phyloP scores from a whole-genome alignment of 2,888 invertebrate species.

The Julus scandinavius region DNA sequence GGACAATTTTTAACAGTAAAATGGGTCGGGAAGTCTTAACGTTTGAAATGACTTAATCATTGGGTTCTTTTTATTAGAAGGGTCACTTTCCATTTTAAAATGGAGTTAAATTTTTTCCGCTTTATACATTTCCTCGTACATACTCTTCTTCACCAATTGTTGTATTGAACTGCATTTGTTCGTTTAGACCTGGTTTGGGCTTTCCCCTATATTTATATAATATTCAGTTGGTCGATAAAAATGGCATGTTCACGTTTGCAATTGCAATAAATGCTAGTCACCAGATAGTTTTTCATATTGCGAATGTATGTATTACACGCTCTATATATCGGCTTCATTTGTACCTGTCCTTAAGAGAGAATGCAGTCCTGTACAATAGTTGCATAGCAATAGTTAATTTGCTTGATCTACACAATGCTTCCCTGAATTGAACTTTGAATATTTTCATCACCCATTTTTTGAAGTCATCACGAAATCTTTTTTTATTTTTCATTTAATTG shows the following conservation, averaged over 20 bases:
- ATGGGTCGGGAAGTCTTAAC: neutral
- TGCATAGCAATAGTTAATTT: conserved; percentile 42
- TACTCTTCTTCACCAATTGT: conserved; percentile 4
- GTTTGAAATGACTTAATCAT: neutral
- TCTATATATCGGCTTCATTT: neutral
- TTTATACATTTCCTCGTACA: neutral
- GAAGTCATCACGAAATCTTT: conserved; percentile 31
- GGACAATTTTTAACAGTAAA: neutral
- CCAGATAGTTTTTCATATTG: conserved; percentile 36
- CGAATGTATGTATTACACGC: conserved; percentile 36
- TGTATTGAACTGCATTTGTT: conserved; percentile 44
- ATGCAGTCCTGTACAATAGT: conserved; percentile 41
- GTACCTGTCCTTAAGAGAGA: neutral
- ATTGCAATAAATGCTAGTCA: conserved; percentile 25
- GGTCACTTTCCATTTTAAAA: neutral
- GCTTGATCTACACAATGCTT: conserved; percentile 15
- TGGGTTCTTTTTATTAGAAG: conserved; percentile 4
- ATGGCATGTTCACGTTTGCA: conserved; percentile 45
- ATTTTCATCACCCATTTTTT: conserved; percentile 46
- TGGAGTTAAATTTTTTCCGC: neutral
- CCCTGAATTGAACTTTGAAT: conserved; percentile 43
- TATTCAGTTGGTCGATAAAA: neutral
- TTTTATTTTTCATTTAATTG: conserved; percentile 32
- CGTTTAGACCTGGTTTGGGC: conserved; percentile 9
- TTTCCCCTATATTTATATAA: neutral